These are phyloP conservation scores for Grallaria varia DNA, from an alignment of 2,113 vertebrate genomes.

Conservation along the genomic window DNA sequence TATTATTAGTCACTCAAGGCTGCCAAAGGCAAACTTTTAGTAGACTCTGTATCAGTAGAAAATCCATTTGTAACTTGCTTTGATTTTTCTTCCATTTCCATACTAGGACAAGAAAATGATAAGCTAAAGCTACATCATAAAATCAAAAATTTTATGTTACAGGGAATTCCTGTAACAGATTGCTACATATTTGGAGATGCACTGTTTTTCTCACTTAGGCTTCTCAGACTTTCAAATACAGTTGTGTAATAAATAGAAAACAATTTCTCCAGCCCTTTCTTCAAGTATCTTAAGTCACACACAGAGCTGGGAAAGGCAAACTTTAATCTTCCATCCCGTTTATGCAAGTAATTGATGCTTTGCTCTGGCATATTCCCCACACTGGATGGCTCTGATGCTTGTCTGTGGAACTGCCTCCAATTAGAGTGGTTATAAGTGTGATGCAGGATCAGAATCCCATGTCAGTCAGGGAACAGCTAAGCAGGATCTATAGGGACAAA, in stretches of 20 bases:
- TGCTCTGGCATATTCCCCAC: background rate
- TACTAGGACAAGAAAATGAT: background rate
- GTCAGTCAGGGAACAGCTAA: fast-evolving
- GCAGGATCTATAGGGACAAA: background rate
- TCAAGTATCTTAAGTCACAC: background rate
- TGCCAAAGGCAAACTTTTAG: conserved; percentile 8
- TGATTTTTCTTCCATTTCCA: conserved; percentile 3
- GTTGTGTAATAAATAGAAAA: background rate
- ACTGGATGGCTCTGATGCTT: background rate
- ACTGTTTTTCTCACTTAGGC: background rate
- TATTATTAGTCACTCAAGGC: background rate
- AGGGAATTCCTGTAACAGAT: background rate
- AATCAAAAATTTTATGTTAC: background rate
- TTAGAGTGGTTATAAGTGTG: background rate
- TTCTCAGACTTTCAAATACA: background rate
- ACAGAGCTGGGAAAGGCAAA: background rate
- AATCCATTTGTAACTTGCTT: conserved; percentile 34
- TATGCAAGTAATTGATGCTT: background rate
- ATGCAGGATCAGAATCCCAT: background rate
- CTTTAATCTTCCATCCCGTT: background rate
- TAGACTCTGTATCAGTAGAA: background rate
- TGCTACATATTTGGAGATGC: background rate
- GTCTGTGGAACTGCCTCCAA: no score
- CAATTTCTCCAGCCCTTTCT: background rate
- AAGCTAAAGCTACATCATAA: background rate